phyloP scores from a whole-genome alignment of 1,140 invertebrate species.

The Nasonia giraulti region DNA sequence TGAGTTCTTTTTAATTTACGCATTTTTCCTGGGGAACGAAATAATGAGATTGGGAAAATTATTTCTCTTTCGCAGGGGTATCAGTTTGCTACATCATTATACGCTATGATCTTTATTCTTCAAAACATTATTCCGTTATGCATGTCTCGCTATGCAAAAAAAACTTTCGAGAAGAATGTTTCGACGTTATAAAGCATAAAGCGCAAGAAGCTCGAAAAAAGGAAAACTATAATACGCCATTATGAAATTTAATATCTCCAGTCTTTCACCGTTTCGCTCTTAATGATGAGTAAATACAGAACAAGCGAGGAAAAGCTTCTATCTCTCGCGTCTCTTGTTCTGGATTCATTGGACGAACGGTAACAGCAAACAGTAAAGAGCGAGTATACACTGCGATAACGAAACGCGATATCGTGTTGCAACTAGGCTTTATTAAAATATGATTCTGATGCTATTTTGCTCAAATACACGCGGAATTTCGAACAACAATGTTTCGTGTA shows the following conservation, averaged over 20 bases:
- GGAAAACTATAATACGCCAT: neutral
- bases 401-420: slow-evolving; percentile 23
- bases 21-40: neutral
- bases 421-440: neutral
- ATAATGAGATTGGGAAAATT: neutral
- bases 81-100: neutral
- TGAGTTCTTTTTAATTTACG: neutral
- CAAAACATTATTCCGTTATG: neutral
- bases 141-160: neutral
- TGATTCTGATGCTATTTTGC: neutral
- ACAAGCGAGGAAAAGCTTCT: neutral
- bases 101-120: neutral
- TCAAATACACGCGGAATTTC: neutral
- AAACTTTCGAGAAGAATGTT: neutral
- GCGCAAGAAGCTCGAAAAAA: neutral
- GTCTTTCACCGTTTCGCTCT: neutral
- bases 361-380: neutral
- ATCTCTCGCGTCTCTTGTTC: slow-evolving; percentile 23
- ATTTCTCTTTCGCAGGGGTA: neutral
- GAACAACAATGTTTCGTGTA: neutral
- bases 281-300: slow-evolving; percentile 44
- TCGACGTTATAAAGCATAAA: neutral
- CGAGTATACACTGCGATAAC: neutral
- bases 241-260: slow-evolving; percentile 33
- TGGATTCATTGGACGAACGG: slow-evolving; percentile 9